Conservation (phyloP, 2,888 invertebrate genomes). For the Diaprepes abbreviatus region DNA sequence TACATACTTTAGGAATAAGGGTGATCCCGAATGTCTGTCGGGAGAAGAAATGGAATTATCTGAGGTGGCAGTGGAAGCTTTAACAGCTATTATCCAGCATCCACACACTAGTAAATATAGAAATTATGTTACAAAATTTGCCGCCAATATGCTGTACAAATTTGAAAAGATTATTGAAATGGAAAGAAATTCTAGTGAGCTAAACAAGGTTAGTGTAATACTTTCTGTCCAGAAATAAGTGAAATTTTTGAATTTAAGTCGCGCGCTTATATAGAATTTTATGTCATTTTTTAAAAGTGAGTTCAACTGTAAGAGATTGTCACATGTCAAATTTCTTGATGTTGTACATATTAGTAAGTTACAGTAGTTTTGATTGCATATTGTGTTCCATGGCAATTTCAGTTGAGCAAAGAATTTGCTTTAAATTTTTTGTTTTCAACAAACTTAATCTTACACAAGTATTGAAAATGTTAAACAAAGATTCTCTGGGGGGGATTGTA, state of each 20-base stretch:
- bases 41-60: slow-evolving; percentile 72
- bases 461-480: no score
- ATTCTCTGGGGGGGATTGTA: no score
- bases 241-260: background rate
- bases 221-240: no score
- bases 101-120: slow-evolving; percentile 74
- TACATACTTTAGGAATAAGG: slow-evolving; percentile 61
- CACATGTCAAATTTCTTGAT: no score
- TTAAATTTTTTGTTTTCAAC: no score
- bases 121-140: slow-evolving; percentile 69
- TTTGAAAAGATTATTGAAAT: slow-evolving; percentile 70
- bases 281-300: no score
- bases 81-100: slow-evolving; percentile 73
- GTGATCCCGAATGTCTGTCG: slow-evolving; percentile 69
- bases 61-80: slow-evolving; percentile 75
- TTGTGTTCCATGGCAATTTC: no score
- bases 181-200: slow-evolving; percentile 65
- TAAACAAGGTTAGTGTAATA: slow-evolving; percentile 63
- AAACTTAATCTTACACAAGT: no score
- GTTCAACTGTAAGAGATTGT: no score
- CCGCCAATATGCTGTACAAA: slow-evolving; percentile 73
- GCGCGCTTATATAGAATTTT: no score
- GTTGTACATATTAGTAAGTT: slow-evolving; percentile 16
- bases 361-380: no score
- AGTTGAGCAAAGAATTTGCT: no score